Conservation (phyloP, 2,888 invertebrate species). For the Eupithecia insigniata region DNA sequence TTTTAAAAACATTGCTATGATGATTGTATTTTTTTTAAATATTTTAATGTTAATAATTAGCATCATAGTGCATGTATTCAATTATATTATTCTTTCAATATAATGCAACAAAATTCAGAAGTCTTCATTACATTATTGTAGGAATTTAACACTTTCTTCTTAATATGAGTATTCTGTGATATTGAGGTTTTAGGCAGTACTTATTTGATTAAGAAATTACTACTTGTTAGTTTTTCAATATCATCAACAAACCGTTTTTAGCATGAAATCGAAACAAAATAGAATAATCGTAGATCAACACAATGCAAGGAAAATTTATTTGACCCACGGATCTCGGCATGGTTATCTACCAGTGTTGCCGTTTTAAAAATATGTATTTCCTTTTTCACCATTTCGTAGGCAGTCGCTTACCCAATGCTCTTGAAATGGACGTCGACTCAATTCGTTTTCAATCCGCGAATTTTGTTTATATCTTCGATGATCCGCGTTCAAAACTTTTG, state of each 20-base stretch:
- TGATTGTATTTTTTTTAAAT: conserved; percentile 17
- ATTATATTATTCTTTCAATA: conserved; percentile 45
- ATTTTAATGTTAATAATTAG: conserved; percentile 29
- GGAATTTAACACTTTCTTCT: background rate
- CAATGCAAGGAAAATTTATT: background rate
- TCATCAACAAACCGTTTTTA: background rate
- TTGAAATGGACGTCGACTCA: conserved; percentile 80
- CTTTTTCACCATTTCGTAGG: conserved; percentile 72
- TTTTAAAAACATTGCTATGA: background rate
- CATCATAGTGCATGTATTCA: conserved; percentile 19
- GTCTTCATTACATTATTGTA: background rate
- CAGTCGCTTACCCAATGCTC: conserved; percentile 79
- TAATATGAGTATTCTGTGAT: background rate
- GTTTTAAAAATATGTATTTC: conserved; percentile 71
- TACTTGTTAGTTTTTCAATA: background rate
- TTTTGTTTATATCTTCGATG: conserved; percentile 82
- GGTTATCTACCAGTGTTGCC: conserved; percentile 65
- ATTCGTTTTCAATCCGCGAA: conserved; percentile 67
- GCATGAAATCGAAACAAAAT: background rate
- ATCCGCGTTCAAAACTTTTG: conserved; percentile 81
- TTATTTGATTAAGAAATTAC: background rate
- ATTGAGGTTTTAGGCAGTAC: background rate
- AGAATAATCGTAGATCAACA: background rate
- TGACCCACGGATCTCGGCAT: conserved; percentile 30
- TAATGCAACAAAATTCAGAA: conserved; percentile 51